Conservation (phyloP, 2,888 invertebrate genomes). For the Chymomyza amoena region DNA sequence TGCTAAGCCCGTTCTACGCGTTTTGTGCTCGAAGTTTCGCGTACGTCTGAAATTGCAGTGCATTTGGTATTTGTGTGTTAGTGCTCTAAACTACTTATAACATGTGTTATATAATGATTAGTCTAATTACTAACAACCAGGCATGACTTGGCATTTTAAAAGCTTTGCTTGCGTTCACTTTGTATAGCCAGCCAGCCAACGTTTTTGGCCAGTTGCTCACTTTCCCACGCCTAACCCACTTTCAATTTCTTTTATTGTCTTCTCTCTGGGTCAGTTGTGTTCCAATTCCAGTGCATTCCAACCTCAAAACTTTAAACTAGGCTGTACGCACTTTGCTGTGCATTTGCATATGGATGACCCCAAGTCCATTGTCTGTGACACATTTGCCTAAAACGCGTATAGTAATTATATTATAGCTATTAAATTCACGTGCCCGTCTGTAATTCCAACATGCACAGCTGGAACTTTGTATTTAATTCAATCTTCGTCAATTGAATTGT, state of each 20-base stretch:
- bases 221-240: conserved; percentile 27
- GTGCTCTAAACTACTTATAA: neutral
- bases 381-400: neutral
- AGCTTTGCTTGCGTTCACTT: conserved; percentile 5
- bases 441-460: neutral
- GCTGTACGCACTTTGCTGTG: no score
- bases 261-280: neutral
- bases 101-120: conserved; percentile 2
- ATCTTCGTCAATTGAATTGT: conserved; percentile 2
- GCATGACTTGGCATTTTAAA: conserved; percentile 43
- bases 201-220: neutral
- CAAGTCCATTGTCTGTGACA: neutral
- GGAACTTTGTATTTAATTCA: neutral
- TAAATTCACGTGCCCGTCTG: neutral
- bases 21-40: conserved; percentile 4
- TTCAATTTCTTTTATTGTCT: conserved; percentile 39
- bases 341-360: no score
- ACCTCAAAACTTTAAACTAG: neutral
- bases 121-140: conserved; percentile 22
- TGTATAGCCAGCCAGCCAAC: neutral
- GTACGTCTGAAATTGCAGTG: conserved; percentile 3
- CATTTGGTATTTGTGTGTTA: conserved; percentile 37
- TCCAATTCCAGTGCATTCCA: neutral
- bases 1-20: neutral
- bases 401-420: neutral